Conservation (phyloP, 2,797 vertebrate genomes). For the Hyperoplus immaculatus region DNA sequence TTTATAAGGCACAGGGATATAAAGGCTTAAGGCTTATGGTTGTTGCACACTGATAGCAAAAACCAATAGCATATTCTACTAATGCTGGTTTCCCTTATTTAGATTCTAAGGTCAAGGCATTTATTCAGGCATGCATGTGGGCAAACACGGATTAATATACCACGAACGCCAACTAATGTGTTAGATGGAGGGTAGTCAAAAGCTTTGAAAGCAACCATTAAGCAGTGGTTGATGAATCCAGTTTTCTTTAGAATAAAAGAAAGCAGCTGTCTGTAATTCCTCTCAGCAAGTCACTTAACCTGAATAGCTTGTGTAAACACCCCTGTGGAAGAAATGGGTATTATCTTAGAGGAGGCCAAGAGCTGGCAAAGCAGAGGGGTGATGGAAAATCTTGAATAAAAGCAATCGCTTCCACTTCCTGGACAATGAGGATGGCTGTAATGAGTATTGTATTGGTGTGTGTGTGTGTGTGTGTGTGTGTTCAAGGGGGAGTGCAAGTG, state of each 20-base stretch:
- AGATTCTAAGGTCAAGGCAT: conserved; percentile 37
- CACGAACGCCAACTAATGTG: conserved; percentile 53
- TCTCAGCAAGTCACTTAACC: conserved; percentile 78
- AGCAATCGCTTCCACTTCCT: conserved; percentile 71
- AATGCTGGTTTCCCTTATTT: conserved; percentile 38
- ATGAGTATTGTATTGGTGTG: conserved; percentile 55
- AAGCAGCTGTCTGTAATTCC: conserved; percentile 67
- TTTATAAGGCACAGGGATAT: conserved; percentile 55
- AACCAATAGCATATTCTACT: conserved; percentile 56
- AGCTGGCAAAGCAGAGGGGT: conserved; percentile 54
- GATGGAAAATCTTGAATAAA: conserved; percentile 67
- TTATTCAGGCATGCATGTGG: conserved; percentile 44
- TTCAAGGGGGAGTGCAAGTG: not conserved
- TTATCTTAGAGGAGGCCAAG: conserved; percentile 75
- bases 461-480: conserved; percentile 41
- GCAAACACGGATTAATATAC: conserved; percentile 47
- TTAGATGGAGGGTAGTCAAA: conserved; percentile 51
- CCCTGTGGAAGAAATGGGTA: conserved; percentile 75
- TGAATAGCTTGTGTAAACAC: conserved; percentile 79
- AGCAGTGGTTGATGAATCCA: conserved; percentile 77
- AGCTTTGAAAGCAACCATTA: conserved; percentile 67
- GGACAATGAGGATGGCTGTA: conserved; percentile 70
- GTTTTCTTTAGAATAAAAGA: conserved; percentile 71
- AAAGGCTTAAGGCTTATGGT: conserved; percentile 56
- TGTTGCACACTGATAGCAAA: conserved; percentile 55